These are phyloP conservation scores for Acrocyrtus sp. DNA, from an alignment of 2,888 invertebrate genomes.

Conservation along the genomic window DNA sequence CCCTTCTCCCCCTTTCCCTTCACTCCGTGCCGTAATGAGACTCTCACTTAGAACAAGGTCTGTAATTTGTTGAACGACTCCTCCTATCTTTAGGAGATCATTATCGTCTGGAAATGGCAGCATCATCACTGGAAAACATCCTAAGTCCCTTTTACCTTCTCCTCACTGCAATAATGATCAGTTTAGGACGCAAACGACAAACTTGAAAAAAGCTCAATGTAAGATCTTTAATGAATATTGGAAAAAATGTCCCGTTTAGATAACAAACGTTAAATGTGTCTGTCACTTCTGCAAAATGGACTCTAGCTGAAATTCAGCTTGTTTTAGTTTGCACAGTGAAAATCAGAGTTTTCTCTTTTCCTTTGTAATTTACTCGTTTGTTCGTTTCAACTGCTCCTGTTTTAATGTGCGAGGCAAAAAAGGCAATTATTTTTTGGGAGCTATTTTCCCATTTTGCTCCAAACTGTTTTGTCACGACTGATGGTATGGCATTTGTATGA, in stretches of 20 bases:
- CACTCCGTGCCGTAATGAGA: conserved; percentile 3
- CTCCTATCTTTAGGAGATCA: conserved; percentile 19
- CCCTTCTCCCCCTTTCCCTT: too few species aligned
- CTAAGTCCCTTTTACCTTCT: neutral
- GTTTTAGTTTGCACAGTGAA: too few species aligned
- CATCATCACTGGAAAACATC: neutral
- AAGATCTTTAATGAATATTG: neutral
- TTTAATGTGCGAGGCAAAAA: too few species aligned
- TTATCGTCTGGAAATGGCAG: conserved; percentile 8
- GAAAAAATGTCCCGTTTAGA: neutral
- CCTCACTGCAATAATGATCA: neutral
- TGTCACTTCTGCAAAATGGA: neutral
- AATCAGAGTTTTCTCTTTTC: too few species aligned
- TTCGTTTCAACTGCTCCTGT: too few species aligned
- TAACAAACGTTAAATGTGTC: too few species aligned
- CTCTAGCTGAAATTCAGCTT: too few species aligned
- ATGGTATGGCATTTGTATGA: too few species aligned
- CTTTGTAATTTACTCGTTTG: too few species aligned
- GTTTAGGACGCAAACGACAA: neutral
- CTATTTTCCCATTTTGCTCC: too few species aligned
- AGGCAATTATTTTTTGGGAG: too few species aligned
- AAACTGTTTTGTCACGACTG: too few species aligned
- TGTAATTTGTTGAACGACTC: conserved; percentile 17
- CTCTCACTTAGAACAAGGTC: neutral
- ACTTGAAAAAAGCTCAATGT: neutral